Conservation (phyloP, 2,797 vertebrate genomes). For the Phoeniculus purpureus region DNA sequence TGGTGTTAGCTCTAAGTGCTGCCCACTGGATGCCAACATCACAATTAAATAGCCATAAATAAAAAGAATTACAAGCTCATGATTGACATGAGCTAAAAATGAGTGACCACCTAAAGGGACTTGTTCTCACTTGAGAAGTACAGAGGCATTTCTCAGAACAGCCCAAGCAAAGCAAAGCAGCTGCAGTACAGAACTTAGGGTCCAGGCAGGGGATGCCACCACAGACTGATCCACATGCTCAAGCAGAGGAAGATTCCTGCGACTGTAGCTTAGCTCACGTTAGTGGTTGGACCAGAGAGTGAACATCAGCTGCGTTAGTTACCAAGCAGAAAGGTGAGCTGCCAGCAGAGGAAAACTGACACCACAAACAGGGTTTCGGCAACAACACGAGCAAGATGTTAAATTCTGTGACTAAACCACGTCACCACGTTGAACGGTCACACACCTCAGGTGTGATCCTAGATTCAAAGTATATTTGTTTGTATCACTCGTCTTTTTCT, state of each 20-base stretch:
- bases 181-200: not conserved
- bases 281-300: not conserved
- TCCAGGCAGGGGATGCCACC: not conserved
- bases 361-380: not conserved
- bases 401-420: not conserved
- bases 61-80: not conserved
- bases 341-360: not conserved
- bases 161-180: constrained; percentile 12
- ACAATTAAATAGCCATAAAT: not conserved
- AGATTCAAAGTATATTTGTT: not conserved
- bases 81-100: not conserved
- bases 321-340: not conserved
- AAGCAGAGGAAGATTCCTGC: not conserved
- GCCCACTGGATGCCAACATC: not conserved
- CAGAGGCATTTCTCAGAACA: not conserved
- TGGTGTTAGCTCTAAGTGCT: not conserved
- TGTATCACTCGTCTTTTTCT: not conserved
- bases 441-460: not conserved
- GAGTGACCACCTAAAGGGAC: not conserved
- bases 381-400: not conserved
- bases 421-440: not conserved
- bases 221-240: not conserved
- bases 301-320: not conserved
- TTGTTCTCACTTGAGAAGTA: not conserved
- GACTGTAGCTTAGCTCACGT: not conserved